phyloP scores from a whole-genome alignment of 2,888 invertebrate genomes.

The Zeuzera pyrina region DNA sequence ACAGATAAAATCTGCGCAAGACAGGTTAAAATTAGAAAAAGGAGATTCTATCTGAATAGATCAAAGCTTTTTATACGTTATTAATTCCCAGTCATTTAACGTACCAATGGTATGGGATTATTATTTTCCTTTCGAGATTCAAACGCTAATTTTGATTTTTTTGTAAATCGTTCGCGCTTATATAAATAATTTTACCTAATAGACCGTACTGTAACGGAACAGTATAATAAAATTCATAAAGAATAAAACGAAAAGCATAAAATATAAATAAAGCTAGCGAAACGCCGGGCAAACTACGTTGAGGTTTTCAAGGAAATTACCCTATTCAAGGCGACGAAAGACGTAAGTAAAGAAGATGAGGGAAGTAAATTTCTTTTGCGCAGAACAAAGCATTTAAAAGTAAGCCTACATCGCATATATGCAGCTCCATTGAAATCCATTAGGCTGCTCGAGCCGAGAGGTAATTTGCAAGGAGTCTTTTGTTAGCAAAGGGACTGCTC shows the following conservation, averaged over 20 bases:
- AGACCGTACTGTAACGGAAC: slow-evolving; percentile 4
- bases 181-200: background rate
- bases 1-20: slow-evolving; percentile 58
- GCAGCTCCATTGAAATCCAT: slow-evolving; percentile 65
- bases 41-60: slow-evolving; percentile 59
- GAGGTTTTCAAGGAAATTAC: slow-evolving; percentile 42
- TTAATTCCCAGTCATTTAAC: background rate
- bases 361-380: slow-evolving; percentile 55
- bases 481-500: slow-evolving; percentile 47
- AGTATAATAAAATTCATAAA: slow-evolving; percentile 14
- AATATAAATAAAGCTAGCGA: slow-evolving; percentile 27
- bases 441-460: slow-evolving; percentile 47
- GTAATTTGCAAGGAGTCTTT: slow-evolving; percentile 61
- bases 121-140: background rate
- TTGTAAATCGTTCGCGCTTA: background rate
- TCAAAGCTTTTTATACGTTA: slow-evolving; percentile 14
- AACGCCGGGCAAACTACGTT: slow-evolving; percentile 31
- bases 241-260: slow-evolving; percentile 23
- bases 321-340: slow-evolving; percentile 47
- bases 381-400: slow-evolving; percentile 61
- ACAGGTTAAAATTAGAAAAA: slow-evolving; percentile 57
- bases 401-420: slow-evolving; percentile 53
- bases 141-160: background rate
- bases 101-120: background rate
- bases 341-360: slow-evolving; percentile 43